These are phyloP conservation scores for Diploscapter pachys DNA, from an alignment of 1,140 invertebrate species.

Conservation along the genomic window DNA sequence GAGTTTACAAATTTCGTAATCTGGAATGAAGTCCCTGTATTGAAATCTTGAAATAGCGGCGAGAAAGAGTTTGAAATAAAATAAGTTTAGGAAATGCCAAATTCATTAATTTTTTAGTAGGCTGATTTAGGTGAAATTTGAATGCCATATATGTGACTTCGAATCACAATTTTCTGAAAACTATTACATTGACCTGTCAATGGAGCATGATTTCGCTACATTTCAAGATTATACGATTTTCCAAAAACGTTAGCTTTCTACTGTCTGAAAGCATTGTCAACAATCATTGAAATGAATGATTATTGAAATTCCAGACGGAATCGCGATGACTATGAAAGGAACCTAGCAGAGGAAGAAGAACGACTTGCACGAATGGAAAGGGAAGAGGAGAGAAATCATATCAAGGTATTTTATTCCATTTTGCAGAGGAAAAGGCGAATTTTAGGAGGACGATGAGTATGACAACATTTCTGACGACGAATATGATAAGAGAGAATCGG, in stretches of 20 bases:
- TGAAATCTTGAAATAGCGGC: too few relatives aligned
- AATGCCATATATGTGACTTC: not conserved
- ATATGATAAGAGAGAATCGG: slow-evolving; percentile 17
- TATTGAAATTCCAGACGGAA: slow-evolving; percentile 1
- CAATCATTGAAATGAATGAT: not conserved
- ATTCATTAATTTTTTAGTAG: not conserved
- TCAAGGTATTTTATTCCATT: not conserved
- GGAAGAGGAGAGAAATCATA: slow-evolving; percentile 4
- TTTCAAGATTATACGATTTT: too few relatives aligned
- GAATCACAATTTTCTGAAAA: not conserved
- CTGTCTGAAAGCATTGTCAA: not conserved
- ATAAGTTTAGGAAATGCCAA: not conserved
- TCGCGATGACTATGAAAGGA: slow-evolving; percentile 5
- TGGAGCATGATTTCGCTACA: too few relatives aligned
- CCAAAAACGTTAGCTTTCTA: not conserved
- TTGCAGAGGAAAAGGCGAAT: not conserved
- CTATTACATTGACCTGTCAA: not conserved
- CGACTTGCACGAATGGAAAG: slow-evolving; percentile 20
- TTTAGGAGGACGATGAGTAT: slow-evolving; percentile 11
- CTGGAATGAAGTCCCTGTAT: too few relatives aligned
- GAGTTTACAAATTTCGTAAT: too few relatives aligned
- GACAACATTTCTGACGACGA: slow-evolving; percentile 4
- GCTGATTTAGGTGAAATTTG: not conserved
- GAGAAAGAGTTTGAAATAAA: too few relatives aligned
- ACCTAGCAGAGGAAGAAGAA: slow-evolving; percentile 20